Base-by-base conservation (phyloP, 2,888 invertebrate species). In the Volucella inflata region DNA sequence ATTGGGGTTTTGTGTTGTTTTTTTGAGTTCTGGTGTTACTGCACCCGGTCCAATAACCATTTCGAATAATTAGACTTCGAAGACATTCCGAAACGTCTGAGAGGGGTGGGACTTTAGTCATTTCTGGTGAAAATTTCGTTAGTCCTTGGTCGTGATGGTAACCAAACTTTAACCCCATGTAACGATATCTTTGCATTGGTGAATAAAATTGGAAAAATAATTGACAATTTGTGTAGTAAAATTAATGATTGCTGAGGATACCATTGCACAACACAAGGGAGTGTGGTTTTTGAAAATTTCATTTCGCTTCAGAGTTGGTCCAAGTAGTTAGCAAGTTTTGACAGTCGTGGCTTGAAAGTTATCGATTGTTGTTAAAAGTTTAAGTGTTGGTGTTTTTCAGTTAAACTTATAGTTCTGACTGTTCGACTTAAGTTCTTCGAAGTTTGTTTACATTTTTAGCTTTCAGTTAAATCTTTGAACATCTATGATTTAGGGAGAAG, bases 31-130 rank as follows among this genome's bases (percentile, higher is more conserved):
- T 10, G 40, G 16, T n/a, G 9, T 21, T 38, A 21, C 64, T 17
- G 46, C 55, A 51, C 16, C 8, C 21, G 51, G 76, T 10, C 36
- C 59, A 78, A 70, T 70, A 78, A 78, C 64, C 77, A 62, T 78
- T 78, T 62, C 48, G 70, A 70, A 78, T 78, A 78, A 78, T 70
- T 70, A 62, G 53, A 70, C 77, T 70, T 30, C 11, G 59, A 38
- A 38, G 59, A 67, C 53, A 46, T 57, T 30, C 42, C 10, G 40
- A 53, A 65, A 48, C 8, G 16, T 12, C 50, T 65, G 16, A 14
- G 40, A 4, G 12, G 6, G 12, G 21, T 4, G 21, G 21, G 21
- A 21, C 21, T 21, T 10, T 21, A 59, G 57, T 12, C 48, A 50
- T 14, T 53, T 62, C 21, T 36, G 30, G n/a, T 75, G 57, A 75